phyloP scores from a whole-genome alignment of 2,888 invertebrate genomes.

The Drosophila nigricruria region DNA sequence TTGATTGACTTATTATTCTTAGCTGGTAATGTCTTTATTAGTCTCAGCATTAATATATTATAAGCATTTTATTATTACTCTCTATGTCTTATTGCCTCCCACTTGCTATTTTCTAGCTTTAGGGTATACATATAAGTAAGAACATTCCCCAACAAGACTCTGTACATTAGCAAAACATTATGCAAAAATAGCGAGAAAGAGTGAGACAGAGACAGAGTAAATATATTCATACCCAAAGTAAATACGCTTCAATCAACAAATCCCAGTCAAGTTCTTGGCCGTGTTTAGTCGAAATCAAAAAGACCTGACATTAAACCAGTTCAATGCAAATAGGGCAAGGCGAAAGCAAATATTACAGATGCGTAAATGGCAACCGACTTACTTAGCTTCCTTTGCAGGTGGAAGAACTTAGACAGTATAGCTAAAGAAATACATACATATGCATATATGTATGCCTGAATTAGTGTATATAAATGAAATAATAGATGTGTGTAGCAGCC shows the following conservation, averaged over 20 bases:
- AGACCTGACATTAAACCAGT: constrained; percentile 20
- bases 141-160: constrained; percentile 23
- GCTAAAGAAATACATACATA: background rate
- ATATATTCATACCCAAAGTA: constrained; percentile 46
- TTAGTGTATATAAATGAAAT: background rate
- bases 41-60: too few species aligned
- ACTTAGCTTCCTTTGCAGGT: constrained; percentile 15
- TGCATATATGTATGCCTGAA: background rate
- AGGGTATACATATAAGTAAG: constrained; percentile 15
- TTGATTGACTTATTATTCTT: too few species aligned
- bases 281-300: constrained; percentile 20
- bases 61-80: too few species aligned
- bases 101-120: background rate
- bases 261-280: constrained; percentile 34
- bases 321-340: constrained; percentile 30
- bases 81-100: too few species aligned
- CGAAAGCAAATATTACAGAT: constrained; percentile 37
- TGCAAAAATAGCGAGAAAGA: background rate
- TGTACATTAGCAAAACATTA: background rate
- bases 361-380: constrained; percentile 5
- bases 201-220: constrained; percentile 16
- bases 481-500: constrained; percentile 10
- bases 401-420: background rate
- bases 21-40: too few species aligned
- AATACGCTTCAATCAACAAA: constrained; percentile 69